Evolutionary conservation across 1,140 invertebrate species (phyloP), one percentile per base, ranked within the genome.

Genomic region (Ericerus pela): DNA sequence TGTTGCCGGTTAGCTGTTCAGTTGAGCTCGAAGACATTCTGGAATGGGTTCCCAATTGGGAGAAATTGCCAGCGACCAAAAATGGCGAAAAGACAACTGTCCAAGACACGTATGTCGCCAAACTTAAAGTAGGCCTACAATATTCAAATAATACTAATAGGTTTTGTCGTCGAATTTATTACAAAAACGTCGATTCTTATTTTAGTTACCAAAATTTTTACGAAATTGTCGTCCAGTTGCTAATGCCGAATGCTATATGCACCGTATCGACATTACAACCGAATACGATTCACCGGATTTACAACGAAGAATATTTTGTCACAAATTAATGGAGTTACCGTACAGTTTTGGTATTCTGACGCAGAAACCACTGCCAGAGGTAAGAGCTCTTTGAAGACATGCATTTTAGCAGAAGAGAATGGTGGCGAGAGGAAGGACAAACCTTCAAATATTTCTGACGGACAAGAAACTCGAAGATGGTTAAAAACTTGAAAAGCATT

Each of bases 1-100:
- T 98, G 31, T 66, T 85, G 37, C 89, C 88, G 2, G 69, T 79
- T 31, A 30, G 77, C 65, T 81, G 12, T 37, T 18, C 3, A 30
- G 37, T 16, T 38, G 54, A 20, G 41, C 18, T 12, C 6, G 5
- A 57, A 30, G 54, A 69, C 28, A 63, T 72, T 54, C 29, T 65
- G 2, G 58, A 69, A 4, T 60, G 70, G 58, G 64, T 77, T 11
- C 68, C 67, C 16, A 68, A 79, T 62, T 81, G 76, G 75, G 66
- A 70, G n/a, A n/a, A n/a, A n/a, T n/a, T n/a, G n/a, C n/a, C n/a
- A n/a, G n/a, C n/a, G n/a, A n/a, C n/a, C n/a, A n/a, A n/a, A n/a
- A n/a, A n/a, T n/a, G n/a, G n/a, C n/a, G n/a, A n/a, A n/a, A n/a
- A n/a, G n/a, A n/a, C n/a, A n/a, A n/a, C n/a, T n/a, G n/a, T n/a